Conservation (phyloP, 1,140 invertebrate species). For the Palaemon carinicauda region DNA sequence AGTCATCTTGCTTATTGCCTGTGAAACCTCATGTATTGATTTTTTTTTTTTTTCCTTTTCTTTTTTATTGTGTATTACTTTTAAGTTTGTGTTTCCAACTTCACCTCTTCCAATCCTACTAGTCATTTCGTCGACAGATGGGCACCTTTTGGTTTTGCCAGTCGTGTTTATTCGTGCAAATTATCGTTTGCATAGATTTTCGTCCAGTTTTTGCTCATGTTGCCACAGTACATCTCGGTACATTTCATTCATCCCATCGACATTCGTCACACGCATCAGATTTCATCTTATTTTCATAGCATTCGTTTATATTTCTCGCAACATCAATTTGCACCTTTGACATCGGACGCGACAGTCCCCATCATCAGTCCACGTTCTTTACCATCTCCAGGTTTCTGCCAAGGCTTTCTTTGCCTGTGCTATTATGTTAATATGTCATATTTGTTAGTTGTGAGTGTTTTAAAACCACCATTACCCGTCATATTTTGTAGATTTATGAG, state of each 20-base stretch:
- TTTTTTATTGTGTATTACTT: background rate
- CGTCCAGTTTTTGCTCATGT: too few relatives aligned
- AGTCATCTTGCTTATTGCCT: background rate
- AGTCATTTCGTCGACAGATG: too few relatives aligned
- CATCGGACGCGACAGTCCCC: background rate
- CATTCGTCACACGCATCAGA: too few relatives aligned
- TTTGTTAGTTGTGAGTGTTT: constrained; percentile 50
- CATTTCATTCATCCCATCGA: too few relatives aligned
- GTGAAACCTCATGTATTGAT: background rate
- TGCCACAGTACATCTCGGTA: too few relatives aligned
- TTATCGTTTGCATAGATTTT: too few relatives aligned
- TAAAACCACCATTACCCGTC: constrained; percentile 39
- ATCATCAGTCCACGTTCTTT: background rate
- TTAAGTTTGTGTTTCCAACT: background rate
- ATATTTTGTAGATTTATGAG: constrained; percentile 50
- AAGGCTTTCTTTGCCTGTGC: constrained; percentile 27
- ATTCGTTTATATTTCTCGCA: background rate
- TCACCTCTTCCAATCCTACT: background rate
- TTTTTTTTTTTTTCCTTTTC: too few relatives aligned
- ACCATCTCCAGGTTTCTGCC: background rate
- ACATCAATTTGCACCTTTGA: background rate
- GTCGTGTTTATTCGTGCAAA: too few relatives aligned
- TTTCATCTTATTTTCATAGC: background rate
- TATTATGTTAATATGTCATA: constrained; percentile 26
- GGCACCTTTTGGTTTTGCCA: too few relatives aligned